Evolutionary conservation across 30 jellyfish, hydroid and myxozoan genomes (phyloP).

Genomic region (Phacellophora camtschatica): DNA sequence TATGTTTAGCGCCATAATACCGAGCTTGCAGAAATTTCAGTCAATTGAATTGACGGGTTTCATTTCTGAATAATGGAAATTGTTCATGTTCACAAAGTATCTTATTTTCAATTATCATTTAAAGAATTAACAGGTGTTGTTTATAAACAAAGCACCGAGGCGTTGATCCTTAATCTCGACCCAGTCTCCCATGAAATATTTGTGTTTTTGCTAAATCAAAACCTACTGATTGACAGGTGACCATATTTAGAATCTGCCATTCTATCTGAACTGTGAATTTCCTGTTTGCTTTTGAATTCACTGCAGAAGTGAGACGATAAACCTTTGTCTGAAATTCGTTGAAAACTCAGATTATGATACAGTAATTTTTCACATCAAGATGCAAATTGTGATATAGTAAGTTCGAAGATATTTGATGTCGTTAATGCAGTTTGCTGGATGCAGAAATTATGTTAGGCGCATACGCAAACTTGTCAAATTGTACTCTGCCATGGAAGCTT

Average conservation of each 20-base stretch:
- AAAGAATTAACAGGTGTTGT: not conserved
- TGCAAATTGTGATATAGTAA: too few species aligned
- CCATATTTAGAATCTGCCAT: constrained; percentile 4
- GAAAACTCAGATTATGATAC: too few species aligned
- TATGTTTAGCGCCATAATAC: too few species aligned
- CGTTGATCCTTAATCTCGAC: not conserved
- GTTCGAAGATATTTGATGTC: too few species aligned
- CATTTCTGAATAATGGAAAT: too few species aligned
- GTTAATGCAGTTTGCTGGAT: not conserved
- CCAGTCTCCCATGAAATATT: constrained; percentile 14
- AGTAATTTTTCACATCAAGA: too few species aligned
- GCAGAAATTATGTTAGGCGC: not conserved
- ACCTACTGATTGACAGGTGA: constrained; percentile 58
- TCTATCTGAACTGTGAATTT: not conserved
- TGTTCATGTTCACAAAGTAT: not conserved
- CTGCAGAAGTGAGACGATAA: not conserved
- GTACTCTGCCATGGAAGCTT: too few species aligned
- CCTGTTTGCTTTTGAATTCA: not conserved
- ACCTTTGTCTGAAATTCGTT: not conserved
- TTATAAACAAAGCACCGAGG: not conserved
- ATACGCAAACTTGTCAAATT: too few species aligned
- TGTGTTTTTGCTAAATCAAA: constrained; percentile 23
- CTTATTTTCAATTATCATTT: too few species aligned
- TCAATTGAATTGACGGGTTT: too few species aligned
- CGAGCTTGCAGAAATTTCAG: too few species aligned